Base-by-base conservation (phyloP, 2,888 invertebrate genomes). In the Hipparchia sbordonii region DNA sequence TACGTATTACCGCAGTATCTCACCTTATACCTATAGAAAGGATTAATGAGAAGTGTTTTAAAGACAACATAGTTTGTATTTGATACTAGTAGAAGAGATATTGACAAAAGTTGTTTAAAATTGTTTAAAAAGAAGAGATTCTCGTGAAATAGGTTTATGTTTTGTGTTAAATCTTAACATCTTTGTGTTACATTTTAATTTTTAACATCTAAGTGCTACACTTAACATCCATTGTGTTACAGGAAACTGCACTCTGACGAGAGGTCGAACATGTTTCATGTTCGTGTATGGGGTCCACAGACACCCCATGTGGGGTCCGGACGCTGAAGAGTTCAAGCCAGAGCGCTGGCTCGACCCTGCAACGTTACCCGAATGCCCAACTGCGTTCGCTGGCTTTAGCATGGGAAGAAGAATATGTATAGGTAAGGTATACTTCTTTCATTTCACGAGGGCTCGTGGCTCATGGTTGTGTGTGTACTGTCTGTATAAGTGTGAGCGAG, bases 271-370 rank as follows among this genome's bases (percentile, higher is more conserved):
- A 0, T 84, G 84, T 62, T 54, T 81, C 1, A 74, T 87, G 12
- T 77, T 81, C 3, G 69, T 80, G 1, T 84, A 82, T 59, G 84
- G 83, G 0, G 71, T 85, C 48, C 80, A 84, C 13, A 79, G 82
- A 0, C 82, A 86, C 52, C 77, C 83, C 0, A 72, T 81, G 33
- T 87, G 87, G 87, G 88, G 88, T 0, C 72, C 77, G 0, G 86
- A 87, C 51, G 82, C 79, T 0, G 74, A 79, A 2, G 67, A 79
- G 72, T 87, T 86, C 77, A 79, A 77, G 1, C 87, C 87, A 0
- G 86, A 87, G 67, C 76, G 88, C 2, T 88, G 87, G 87, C 67
- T 86, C 5, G 80, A 84, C 59, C 79, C 81, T 0, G 67, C 78
- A 48, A 74, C 74, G 5, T n/a, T 80, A 13, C 80, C 81, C 0